A percentile compares a stretch with the other conserved stretches of the same genome.
These are phyloP conservation scores for Zingel zingel DNA, from an alignment of 2,113 vertebrate species.

Conservation along the genomic window DNA sequence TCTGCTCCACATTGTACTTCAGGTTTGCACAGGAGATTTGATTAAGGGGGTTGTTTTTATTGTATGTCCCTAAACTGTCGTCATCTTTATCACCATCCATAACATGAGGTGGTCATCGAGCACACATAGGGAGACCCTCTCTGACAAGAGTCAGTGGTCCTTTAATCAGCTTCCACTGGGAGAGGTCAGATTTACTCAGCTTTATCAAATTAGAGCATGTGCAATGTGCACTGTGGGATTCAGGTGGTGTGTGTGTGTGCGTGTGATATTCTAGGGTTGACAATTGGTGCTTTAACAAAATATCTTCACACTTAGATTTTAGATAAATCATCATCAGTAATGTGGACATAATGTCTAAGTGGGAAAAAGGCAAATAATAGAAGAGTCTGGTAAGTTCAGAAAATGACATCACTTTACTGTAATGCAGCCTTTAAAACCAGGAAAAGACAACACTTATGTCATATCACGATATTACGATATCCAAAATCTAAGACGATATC, in stretches of 20 bases:
- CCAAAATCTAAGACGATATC: too few species aligned
- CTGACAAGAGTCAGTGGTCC: conserved; percentile 38
- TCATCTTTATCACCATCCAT: conserved; percentile 34
- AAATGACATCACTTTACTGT: too few species aligned
- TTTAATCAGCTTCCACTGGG: conserved; percentile 49
- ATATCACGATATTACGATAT: too few species aligned
- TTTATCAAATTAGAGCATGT: conserved; percentile 46
- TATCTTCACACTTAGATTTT: too few species aligned
- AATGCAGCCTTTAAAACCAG: too few species aligned
- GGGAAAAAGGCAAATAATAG: too few species aligned
- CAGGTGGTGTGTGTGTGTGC: background rate
- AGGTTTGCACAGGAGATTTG: background rate
- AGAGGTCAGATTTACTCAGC: conserved; percentile 49
- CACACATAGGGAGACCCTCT: conserved; percentile 28
- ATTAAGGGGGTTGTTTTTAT: background rate
- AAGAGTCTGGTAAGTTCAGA: too few species aligned
- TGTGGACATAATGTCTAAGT: too few species aligned
- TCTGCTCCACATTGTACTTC: background rate
- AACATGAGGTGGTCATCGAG: conserved; percentile 28
- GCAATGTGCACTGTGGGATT: conserved; percentile 25
- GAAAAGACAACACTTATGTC: too few species aligned
- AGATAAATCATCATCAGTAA: too few species aligned
- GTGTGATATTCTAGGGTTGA: too few species aligned
- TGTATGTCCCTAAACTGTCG: conserved; percentile 14
- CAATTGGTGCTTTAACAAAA: too few species aligned